A percentile compares a stretch with the other conserved stretches of the same genome.
Evolutionary conservation across 2,113 vertebrate species (phyloP).

Genomic region (Eupsittula cactorum): DNA sequence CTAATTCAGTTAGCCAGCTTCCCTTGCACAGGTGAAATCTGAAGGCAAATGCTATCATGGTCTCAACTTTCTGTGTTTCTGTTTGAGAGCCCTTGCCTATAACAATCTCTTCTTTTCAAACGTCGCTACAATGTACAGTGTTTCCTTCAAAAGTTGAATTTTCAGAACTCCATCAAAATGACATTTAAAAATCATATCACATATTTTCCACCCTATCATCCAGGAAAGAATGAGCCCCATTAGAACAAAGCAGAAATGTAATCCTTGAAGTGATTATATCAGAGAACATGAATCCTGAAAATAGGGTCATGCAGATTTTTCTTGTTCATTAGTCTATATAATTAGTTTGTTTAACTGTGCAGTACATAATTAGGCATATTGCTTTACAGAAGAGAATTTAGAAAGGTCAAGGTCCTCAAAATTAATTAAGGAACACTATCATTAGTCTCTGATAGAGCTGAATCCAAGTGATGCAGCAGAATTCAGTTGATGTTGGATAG

Average conservation of each 20-base stretch:
- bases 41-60: neutral
- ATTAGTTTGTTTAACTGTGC: conserved; percentile 72
- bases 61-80: neutral
- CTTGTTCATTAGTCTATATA: conserved; percentile 66
- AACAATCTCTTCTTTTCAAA: neutral
- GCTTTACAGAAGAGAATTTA: conserved; percentile 65
- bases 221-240: conserved; percentile 7
- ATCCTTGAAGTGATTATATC: conserved; percentile 52
- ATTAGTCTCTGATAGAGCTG: conserved; percentile 21
- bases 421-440: conserved; percentile 57
- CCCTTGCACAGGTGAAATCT: neutral
- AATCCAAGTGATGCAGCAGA: conserved; percentile 37
- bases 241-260: conserved; percentile 30
- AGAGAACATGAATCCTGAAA: conserved; percentile 54
- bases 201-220: conserved; percentile 1
- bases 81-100: neutral
- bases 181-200: neutral
- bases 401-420: conserved; percentile 63
- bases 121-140: neutral
- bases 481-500: neutral
- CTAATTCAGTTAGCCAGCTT: neutral
- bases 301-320: conserved; percentile 53
- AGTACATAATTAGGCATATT: conserved; percentile 65
- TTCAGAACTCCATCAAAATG: neutral
- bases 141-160: neutral